phyloP scores from a whole-genome alignment of 2,797 vertebrate species.

The Acipenser transmontanus region DNA sequence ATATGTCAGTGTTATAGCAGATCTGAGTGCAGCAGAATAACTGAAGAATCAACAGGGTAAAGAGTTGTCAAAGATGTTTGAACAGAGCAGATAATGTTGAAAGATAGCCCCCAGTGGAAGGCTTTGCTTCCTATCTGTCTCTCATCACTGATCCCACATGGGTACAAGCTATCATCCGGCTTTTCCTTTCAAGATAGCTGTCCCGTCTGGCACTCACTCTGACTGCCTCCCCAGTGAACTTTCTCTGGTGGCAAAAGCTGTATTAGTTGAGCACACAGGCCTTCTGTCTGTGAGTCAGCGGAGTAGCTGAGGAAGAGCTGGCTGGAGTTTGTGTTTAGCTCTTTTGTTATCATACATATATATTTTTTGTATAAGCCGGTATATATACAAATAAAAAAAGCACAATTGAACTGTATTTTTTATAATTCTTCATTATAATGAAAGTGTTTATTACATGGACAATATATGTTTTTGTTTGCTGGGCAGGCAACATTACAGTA shows the following conservation, averaged over 20 bases:
- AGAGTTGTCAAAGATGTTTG: slow-evolving; percentile 5
- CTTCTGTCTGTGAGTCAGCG: background rate
- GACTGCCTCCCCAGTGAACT: background rate
- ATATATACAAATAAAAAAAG: too few species aligned
- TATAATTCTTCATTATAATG: too few species aligned
- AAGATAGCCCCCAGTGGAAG: background rate
- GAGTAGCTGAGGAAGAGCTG: background rate
- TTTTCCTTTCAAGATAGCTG: background rate
- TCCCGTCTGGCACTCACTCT: background rate
- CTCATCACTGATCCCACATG: background rate
- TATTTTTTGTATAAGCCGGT: too few species aligned
- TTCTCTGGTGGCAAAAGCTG: background rate
- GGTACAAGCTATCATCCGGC: background rate
- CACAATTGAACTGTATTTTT: too few species aligned
- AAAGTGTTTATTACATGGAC: too few species aligned
- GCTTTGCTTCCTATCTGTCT: background rate
- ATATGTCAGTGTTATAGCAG: too few species aligned
- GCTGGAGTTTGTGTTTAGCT: background rate
- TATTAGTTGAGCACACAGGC: background rate
- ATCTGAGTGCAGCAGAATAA: background rate
- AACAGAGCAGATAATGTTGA: background rate
- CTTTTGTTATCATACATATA: too few species aligned
- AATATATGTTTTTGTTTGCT: too few species aligned
- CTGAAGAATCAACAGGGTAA: slow-evolving; percentile 1
- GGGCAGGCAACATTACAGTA: too few species aligned